Evolutionary conservation across 2,797 vertebrate species (phyloP).

Genomic region (Poeciliopsis infans): DNA sequence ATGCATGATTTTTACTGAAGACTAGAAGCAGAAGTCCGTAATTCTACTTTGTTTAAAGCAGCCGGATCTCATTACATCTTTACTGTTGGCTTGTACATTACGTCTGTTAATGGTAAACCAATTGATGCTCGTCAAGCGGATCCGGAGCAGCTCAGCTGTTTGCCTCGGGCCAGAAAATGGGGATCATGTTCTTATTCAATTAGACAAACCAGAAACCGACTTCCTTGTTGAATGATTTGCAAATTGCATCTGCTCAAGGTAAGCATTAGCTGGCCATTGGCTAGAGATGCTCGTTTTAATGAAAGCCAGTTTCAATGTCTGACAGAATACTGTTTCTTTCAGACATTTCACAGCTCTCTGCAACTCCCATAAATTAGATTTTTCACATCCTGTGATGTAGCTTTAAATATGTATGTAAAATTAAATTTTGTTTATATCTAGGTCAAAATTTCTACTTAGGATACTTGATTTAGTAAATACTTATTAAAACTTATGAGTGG

Average conservation of each 20-base stretch:
- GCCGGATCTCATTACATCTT: constrained; percentile 20
- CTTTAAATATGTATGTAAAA: background rate
- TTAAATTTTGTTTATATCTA: background rate
- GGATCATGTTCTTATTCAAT: constrained; percentile 39
- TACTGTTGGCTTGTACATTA: constrained; percentile 7
- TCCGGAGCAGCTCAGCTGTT: background rate
- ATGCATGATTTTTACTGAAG: background rate
- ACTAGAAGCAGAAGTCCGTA: background rate
- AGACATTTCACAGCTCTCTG: background rate
- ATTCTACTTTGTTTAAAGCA: constrained; percentile 6
- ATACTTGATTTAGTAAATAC: background rate
- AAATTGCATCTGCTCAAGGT: constrained; percentile 6
- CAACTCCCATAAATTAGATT: background rate
- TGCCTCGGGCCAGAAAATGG: constrained; percentile 1
- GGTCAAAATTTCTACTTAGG: background rate
- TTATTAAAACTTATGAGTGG: background rate
- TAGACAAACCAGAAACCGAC: constrained; percentile 11
- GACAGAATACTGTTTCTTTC: no score
- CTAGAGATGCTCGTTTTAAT: background rate
- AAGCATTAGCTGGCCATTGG: background rate
- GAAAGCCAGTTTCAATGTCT: background rate
- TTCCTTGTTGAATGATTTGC: constrained; percentile 20
- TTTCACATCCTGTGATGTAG: background rate
- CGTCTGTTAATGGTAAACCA: constrained; percentile 12
- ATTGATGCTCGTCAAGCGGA: constrained; percentile 4